Evolutionary conservation across 2,113 vertebrate species (phyloP).

Genomic region (Plectropomus leopardus): DNA sequence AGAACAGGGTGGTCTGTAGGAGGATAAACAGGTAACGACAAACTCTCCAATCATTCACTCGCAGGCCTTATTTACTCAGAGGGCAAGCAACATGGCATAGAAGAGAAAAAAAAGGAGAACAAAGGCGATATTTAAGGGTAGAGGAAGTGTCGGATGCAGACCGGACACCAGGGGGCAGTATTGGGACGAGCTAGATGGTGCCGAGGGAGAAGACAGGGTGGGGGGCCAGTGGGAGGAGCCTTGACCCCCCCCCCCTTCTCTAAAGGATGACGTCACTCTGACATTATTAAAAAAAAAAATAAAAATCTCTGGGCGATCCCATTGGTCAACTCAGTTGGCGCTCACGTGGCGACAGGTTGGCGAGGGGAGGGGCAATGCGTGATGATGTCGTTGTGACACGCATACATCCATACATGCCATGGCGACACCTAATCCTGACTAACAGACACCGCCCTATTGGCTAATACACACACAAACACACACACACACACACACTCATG

Average conservation of each 20-base stretch:
- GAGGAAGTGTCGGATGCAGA: not conserved
- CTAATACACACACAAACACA: conserved; percentile 40
- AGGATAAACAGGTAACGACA: not conserved
- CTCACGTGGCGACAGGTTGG: conserved; percentile 53
- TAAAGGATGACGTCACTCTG: conserved; percentile 15
- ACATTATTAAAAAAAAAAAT: not conserved
- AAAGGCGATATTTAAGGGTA: conserved; percentile 1
- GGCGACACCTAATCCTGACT: conserved; percentile 62
- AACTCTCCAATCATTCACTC: not conserved
- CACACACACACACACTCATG: conserved; percentile 1
- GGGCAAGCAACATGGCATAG: not conserved
- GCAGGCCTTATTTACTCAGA: not conserved
- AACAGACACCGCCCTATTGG: conserved; percentile 58
- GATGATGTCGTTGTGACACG: conserved; percentile 30
- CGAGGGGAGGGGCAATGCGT: conserved; percentile 48
- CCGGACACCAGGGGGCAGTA: conserved; percentile 76
- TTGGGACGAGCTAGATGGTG: conserved; percentile 59
- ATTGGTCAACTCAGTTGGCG: conserved; percentile 55
- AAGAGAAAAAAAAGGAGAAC: not conserved
- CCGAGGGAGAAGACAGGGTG: not conserved
- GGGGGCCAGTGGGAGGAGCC: conserved; percentile 52
- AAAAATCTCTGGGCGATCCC: not conserved
- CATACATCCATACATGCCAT: conserved; percentile 46
- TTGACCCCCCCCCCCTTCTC: not conserved
- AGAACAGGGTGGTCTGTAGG: not conserved